Evolutionary conservation across 2,113 vertebrate genomes (phyloP).

Genomic region (Dinomys branickii): DNA sequence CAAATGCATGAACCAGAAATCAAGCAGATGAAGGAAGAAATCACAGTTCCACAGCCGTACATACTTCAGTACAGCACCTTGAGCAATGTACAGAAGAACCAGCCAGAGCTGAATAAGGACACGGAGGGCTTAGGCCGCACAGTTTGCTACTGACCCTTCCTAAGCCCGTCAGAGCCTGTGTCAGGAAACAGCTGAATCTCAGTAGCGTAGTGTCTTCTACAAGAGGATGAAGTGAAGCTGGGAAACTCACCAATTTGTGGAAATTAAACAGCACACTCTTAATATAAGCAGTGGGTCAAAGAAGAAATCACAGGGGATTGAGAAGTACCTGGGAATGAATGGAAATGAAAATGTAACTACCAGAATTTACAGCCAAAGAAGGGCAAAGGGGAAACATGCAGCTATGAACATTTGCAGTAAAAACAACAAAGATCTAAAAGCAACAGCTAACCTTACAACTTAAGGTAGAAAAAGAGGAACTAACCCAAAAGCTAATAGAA

Average conservation of each 20-base stretch:
- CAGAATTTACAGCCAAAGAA: background rate
- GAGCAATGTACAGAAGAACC: too few species aligned
- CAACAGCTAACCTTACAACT: background rate
- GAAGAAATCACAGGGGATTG: background rate
- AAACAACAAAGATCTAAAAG: background rate
- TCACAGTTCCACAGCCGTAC: background rate
- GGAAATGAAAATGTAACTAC: background rate
- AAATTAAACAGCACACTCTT: background rate
- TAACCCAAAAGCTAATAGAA: background rate
- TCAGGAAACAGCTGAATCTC: background rate
- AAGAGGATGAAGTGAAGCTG: background rate
- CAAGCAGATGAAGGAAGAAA: background rate
- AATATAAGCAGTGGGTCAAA: background rate
- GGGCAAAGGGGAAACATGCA: background rate
- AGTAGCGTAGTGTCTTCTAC: background rate
- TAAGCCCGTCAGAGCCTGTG: background rate
- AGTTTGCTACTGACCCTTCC: too few species aligned
- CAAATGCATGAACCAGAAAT: background rate
- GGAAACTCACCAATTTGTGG: background rate
- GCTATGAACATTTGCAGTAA: background rate
- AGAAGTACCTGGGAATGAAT: background rate
- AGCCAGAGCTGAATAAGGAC: background rate
- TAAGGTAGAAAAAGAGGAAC: background rate
- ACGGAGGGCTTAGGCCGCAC: background rate
- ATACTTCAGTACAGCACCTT: background rate